A percentile compares a stretch with the other conserved stretches of the same genome.
These are phyloP conservation scores for Tuberolachnus salignus DNA, from an alignment of 2,888 invertebrate species.

Conservation along the genomic window DNA sequence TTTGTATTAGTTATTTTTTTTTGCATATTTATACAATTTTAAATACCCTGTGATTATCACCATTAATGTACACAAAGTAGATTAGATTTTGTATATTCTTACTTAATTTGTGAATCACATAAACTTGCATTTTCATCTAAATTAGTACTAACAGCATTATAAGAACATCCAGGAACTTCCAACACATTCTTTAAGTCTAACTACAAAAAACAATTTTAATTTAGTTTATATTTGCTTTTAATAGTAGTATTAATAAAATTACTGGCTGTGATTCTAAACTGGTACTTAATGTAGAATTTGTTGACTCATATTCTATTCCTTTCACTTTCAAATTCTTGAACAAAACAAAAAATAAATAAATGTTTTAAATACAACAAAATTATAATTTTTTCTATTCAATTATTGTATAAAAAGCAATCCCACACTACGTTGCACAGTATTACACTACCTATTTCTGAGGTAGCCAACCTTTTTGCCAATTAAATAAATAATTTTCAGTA, in stretches of 20 bases:
- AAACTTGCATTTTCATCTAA: constrained; percentile 1
- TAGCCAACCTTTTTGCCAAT: too few relatives aligned
- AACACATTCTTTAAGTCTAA: constrained; percentile 3
- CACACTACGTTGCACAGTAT: too few relatives aligned
- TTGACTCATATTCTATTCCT: not conserved
- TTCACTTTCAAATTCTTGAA: not conserved
- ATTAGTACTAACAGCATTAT: not conserved
- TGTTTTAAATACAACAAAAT: not conserved
- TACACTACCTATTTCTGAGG: too few relatives aligned
- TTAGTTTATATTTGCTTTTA: not conserved
- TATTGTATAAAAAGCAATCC: not conserved
- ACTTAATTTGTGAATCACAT: constrained; percentile 1
- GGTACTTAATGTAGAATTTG: not conserved
- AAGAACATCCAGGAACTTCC: constrained; percentile 37
- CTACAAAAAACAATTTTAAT: constrained; percentile 27
- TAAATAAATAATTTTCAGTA: too few relatives aligned
- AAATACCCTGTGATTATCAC: too few relatives aligned
- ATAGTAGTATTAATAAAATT: constrained; percentile 5
- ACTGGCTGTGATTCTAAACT: constrained; percentile 20
- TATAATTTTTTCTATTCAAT: not conserved
- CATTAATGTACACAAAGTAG: not conserved
- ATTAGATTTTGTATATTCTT: constrained; percentile 8
- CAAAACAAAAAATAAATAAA: not conserved
- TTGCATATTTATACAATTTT: too few relatives aligned
- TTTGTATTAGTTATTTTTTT: too few relatives aligned